phyloP scores from a whole-genome alignment of 1,140 invertebrate genomes.

The Cyclargus thomasi region DNA sequence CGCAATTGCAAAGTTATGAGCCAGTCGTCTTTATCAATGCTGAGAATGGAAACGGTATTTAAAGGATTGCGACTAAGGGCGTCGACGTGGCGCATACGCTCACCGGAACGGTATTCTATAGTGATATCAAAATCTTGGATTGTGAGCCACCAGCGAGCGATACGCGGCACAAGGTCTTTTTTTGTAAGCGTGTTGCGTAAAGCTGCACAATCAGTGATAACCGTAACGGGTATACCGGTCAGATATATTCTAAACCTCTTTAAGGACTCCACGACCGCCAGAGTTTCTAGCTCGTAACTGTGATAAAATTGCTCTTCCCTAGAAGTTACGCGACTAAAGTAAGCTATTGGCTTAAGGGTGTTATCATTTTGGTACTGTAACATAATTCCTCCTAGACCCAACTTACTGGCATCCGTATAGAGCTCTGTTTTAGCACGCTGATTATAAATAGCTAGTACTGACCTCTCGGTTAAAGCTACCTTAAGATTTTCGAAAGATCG shows the following conservation, averaged over 20 bases:
- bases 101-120: slow-evolving; percentile 41
- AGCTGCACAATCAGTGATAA: slow-evolving; percentile 53
- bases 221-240: slow-evolving; percentile 28
- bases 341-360: slow-evolving; percentile 14
- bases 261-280: slow-evolving; percentile 28
- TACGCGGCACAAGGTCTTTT: slow-evolving; percentile 42
- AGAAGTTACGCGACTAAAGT: neutral
- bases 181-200: slow-evolving; percentile 40
- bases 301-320: neutral
- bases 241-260: slow-evolving; percentile 53
- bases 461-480: neutral
- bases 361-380: slow-evolving; percentile 12
- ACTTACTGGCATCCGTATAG: slow-evolving; percentile 20
- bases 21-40: slow-evolving; percentile 38
- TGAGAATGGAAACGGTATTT: neutral
- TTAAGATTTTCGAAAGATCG: neutral
- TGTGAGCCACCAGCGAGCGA: slow-evolving; percentile 51
- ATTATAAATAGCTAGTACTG: slow-evolving; percentile 7
- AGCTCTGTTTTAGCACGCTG: neutral
- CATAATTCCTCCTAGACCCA: slow-evolving; percentile 23
- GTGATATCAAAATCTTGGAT: slow-evolving; percentile 44
- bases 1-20: slow-evolving; percentile 31
- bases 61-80: no score
- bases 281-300: neutral
- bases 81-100: no score